Conservation (phyloP, 2,888 invertebrate genomes). For the Nymphalis urticae region DNA sequence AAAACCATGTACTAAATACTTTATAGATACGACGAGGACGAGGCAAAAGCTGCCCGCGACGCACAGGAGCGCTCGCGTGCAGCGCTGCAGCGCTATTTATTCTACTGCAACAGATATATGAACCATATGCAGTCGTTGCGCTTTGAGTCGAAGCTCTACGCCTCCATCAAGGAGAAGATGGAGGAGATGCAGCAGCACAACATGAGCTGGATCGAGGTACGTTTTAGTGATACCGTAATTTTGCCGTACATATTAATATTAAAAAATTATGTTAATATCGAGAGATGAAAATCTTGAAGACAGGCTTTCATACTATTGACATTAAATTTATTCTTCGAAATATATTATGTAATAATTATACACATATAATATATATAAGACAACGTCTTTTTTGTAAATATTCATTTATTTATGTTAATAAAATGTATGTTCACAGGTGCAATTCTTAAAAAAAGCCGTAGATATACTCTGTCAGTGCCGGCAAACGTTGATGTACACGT, state of each 20-base stretch:
- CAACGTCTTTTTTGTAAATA: too few species aligned
- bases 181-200: slow-evolving; percentile 99
- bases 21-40: slow-evolving; percentile 93
- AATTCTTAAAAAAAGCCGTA: slow-evolving; percentile 98
- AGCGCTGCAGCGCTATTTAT: slow-evolving; percentile 97
- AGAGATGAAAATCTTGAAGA: too few species aligned
- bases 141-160: slow-evolving; percentile 98
- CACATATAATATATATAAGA: too few species aligned
- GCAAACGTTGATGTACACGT: slow-evolving; percentile 99
- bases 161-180: slow-evolving; percentile 98
- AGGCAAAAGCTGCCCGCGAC: slow-evolving; percentile 97
- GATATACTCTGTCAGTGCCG: slow-evolving; percentile 98
- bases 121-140: slow-evolving; percentile 99
- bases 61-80: slow-evolving; percentile 97
- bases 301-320: too few species aligned
- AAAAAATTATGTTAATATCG: too few species aligned
- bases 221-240: background rate
- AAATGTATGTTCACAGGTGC: slow-evolving; percentile 83
- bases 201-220: slow-evolving; percentile 99
- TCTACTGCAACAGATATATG: slow-evolving; percentile 99
- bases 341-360: too few species aligned
- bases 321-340: too few species aligned
- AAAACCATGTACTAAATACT: too few species aligned
- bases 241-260: background rate
- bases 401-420: background rate